Evolutionary conservation across 2,113 vertebrate genomes (phyloP), one percentile per base, ranked within the genome.

Genomic region (Cavia aperea): DNA sequence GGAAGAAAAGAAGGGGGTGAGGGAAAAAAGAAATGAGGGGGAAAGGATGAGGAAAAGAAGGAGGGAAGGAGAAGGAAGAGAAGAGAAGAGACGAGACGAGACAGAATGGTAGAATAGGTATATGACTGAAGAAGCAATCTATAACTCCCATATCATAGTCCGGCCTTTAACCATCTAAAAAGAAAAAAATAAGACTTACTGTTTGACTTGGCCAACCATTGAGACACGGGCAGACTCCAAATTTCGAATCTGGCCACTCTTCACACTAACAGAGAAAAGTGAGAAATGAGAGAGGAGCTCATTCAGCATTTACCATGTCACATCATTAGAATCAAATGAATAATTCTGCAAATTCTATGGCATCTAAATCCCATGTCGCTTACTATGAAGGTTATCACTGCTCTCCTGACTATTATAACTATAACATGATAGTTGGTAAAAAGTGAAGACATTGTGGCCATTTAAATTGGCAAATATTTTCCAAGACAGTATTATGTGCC

Each of bases 171-270:
- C 33, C 62, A 93, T 5, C 60, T 54, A 75, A 92, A 1, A 39
- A 21, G 26, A 43, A 51, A 51, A 92, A 81, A 85, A 85, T 33
- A 81, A 36, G 88, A 98, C 98, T 21, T 98, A 99, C 99, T 98
- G 98, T 97, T 99, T 99, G 94, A 99, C 98, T 98, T 99, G 99
- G 88, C 99, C 99, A 60, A 98, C 98, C 99, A 99, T 99, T 63
- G 99, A 99, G 75, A 99, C 99, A 51, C 98, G 98, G 13, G 99
- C 99, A 68, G 99, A 99, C 97, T 99, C 99, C 0, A 99, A 96
- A 97, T 99, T 99, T 96, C 99, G 97, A 96, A 99, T 99, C 94
- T 99, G 99, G 65, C 99, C 99, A 21, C 99, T 99, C 97, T 99
- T 99, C 90, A 99, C 99, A 94, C 99, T 99, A 95, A 26, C 66